Percentiles rank a stretch among this genome's conserved stretches.
phyloP scores from a whole-genome alignment of 2,888 invertebrate genomes.

The Pterobdella sp. region DNA sequence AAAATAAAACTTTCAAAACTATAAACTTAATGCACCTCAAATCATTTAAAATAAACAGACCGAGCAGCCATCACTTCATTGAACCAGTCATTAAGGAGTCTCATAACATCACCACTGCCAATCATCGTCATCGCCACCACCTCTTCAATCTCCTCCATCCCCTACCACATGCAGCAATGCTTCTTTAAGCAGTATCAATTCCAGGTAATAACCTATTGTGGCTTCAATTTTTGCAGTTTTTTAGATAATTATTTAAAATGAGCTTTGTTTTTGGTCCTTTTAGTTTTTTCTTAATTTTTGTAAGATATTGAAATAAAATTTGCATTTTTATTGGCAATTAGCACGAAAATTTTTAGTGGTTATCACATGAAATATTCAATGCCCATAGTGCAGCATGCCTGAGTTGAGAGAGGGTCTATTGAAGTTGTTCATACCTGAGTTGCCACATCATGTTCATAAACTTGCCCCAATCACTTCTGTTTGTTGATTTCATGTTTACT shows the following conservation, averaged over 20 bases:
- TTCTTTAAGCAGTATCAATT: not conserved
- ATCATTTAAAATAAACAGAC: not conserved
- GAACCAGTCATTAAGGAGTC: not conserved
- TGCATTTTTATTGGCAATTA: too few species aligned
- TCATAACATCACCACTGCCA: not conserved
- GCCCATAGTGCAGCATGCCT: not conserved
- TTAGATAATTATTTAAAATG: too few species aligned
- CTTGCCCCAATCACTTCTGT: not conserved
- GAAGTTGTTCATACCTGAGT: not conserved
- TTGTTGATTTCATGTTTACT: not conserved
- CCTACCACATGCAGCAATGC: conserved; percentile 6
- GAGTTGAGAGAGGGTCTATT: conserved; percentile 5
- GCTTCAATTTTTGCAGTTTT: too few species aligned
- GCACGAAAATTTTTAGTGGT: too few species aligned
- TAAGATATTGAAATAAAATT: too few species aligned
- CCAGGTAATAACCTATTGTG: not conserved
- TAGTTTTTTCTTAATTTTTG: too few species aligned
- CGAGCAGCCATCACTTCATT: not conserved
- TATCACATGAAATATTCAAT: too few species aligned
- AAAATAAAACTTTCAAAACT: too few species aligned
- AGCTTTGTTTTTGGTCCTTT: too few species aligned
- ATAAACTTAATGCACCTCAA: not conserved
- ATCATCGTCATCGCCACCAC: conserved; percentile 3
- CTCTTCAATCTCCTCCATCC: not conserved
- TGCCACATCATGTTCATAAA: not conserved